phyloP scores from a whole-genome alignment of 2,888 invertebrate species.

The Orchesella flavescens region DNA sequence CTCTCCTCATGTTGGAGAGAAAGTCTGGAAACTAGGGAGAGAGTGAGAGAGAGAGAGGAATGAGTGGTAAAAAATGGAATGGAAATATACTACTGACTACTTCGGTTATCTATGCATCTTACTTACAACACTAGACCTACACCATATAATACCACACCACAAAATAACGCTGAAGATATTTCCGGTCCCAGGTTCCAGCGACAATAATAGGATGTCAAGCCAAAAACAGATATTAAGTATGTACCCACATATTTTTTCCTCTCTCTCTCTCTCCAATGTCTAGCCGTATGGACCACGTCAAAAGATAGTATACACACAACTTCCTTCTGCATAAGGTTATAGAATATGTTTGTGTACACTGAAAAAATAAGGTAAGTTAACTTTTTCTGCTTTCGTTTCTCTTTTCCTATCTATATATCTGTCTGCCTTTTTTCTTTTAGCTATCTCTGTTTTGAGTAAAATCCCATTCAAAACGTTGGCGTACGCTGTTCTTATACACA shows the following conservation, averaged over 20 bases:
- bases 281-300: constrained; percentile 33
- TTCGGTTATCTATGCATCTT: constrained; percentile 3
- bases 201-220: constrained; percentile 53
- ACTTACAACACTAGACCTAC: constrained; percentile 9
- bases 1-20: too few species aligned
- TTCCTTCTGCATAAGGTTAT: not conserved
- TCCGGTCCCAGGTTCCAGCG: constrained; percentile 54
- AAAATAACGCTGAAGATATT: constrained; percentile 47
- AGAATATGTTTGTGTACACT: not conserved
- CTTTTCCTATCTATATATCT: not conserved
- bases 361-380: constrained; percentile 1
- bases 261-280: too few species aligned
- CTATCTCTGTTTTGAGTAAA: not conserved
- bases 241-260: too few species aligned
- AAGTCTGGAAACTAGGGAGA: too few species aligned
- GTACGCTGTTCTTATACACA: not conserved
- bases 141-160: too few species aligned
- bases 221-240: constrained; percentile 6
- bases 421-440: not conserved
- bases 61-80: not conserved
- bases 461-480: not conserved
- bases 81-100: too few species aligned
- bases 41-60: not conserved
- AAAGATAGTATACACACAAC: constrained; percentile 15
- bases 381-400: constrained; percentile 9